Evolutionary conservation across 2,888 invertebrate genomes (phyloP), one percentile per base, ranked within the genome.

Genomic region (Synanthedon tipuliformis): DNA sequence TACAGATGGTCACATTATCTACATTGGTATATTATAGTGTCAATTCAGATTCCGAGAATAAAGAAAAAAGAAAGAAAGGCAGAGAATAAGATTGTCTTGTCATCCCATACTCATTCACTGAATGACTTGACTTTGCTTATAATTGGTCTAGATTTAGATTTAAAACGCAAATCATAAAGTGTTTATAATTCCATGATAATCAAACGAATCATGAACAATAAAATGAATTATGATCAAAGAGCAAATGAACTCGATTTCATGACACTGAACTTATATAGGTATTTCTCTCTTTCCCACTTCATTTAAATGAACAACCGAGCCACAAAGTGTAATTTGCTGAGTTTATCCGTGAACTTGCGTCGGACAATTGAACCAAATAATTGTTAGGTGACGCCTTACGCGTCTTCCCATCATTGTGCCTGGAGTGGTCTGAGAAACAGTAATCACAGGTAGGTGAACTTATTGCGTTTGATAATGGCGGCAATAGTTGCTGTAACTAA

Each of bases 341-440:
- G 50, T 50, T 59, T 62, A 60, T 57, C 61, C 50, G 57, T 65
- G 63, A 61, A 57, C 62, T 57, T 57, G 60, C 52, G 55, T 56
- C 63, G 65, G 68, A 60, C 70, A 69, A 69, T 73, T 73, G 71
- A 68, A 68, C 64, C 63, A 59, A 73, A 71, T 75, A 71, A 75
- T 73, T 73, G 67, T 66, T 59, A 48, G 57, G 53, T 61, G 56
- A 52, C 34, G 51, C 40, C 48, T 58, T 59, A 59, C 57, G 56
- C 45, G 52, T 55, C 58, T 68, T 74, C 73, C 65, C 75, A 73
- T 61, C 69, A 70, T 73, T 73, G 73, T 69, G 56, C 3, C 34
- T 34, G 41, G 54, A 53, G 57, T 34, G 50, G 53, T 49, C 50
- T 56, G 57, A 50, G 57, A 56, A 53, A 54, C 45, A n/a, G 15